Evolutionary conservation across 2,888 invertebrate genomes (phyloP).

Genomic region (Rhaphigaster nebulosa): DNA sequence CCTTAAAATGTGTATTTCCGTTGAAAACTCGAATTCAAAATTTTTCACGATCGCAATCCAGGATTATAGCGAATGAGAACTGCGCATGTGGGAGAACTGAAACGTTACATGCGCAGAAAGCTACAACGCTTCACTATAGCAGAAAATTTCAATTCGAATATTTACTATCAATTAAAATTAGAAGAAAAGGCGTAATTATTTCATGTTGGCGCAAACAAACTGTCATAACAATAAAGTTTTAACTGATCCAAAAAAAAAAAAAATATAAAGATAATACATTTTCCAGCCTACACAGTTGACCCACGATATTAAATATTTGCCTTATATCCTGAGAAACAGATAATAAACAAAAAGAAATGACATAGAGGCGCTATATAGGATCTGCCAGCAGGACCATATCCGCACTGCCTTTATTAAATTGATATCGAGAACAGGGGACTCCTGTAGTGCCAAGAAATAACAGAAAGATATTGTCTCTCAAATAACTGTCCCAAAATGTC

Average conservation of each 20-base stretch:
- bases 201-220: neutral
- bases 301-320: neutral
- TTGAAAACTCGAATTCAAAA: too few relatives aligned
- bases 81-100: too few relatives aligned
- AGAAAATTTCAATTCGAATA: too few relatives aligned
- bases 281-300: neutral
- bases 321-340: neutral
- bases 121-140: too few relatives aligned
- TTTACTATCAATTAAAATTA: too few relatives aligned
- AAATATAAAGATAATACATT: neutral
- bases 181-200: too few relatives aligned
- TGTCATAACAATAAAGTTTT: neutral
- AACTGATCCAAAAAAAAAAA: neutral
- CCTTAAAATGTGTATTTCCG: too few relatives aligned
- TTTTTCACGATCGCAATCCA: too few relatives aligned
- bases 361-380: neutral
- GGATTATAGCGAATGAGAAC: too few relatives aligned
- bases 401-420: slow-evolving; percentile 9
- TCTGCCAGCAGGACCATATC: neutral
- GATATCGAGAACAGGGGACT: neutral
- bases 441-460: slow-evolving; percentile 12
- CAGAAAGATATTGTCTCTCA: neutral
- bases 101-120: too few relatives aligned
- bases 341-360: slow-evolving; percentile 31
- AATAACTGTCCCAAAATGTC: neutral